Evolutionary conservation across 2,797 vertebrate genomes (phyloP).

Genomic region (Ctenosaura bakeri): DNA sequence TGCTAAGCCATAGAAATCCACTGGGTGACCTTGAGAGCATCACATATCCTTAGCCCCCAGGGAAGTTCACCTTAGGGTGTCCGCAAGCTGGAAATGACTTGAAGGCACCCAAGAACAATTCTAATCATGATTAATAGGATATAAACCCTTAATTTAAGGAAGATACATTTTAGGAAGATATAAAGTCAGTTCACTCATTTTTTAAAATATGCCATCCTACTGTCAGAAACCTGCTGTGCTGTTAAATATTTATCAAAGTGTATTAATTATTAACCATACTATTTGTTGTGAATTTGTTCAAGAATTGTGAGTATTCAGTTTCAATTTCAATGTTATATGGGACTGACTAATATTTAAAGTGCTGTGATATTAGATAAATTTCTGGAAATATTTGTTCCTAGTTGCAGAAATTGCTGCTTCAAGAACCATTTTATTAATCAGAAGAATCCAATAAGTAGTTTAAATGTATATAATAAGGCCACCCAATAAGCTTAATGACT

Average conservation of each 20-base stretch:
- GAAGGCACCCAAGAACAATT: too few species aligned
- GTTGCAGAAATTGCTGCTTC: not conserved
- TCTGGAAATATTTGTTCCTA: not conserved
- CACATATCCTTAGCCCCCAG: too few species aligned
- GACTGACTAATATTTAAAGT: not conserved
- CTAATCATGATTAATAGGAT: too few species aligned
- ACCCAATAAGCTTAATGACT: not conserved
- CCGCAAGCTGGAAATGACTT: too few species aligned
- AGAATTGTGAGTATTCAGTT: not conserved
- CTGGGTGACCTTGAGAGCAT: too few species aligned
- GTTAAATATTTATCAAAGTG: not conserved
- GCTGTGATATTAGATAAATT: not conserved
- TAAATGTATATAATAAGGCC: not conserved
- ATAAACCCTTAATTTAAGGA: not conserved
- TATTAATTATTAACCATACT: not conserved
- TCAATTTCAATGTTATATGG: not conserved
- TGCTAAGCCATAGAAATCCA: too few species aligned
- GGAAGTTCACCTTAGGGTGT: too few species aligned
- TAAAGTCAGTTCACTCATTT: not conserved
- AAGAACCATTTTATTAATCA: not conserved
- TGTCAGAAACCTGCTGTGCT: not conserved
- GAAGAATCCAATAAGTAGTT: not conserved
- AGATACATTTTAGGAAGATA: not conserved
- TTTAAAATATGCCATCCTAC: not conserved
- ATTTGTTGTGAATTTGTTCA: constrained; percentile 4